These are phyloP conservation scores for Apteryx mantelli DNA, from an alignment of 2,113 vertebrate genomes.

Conservation along the genomic window DNA sequence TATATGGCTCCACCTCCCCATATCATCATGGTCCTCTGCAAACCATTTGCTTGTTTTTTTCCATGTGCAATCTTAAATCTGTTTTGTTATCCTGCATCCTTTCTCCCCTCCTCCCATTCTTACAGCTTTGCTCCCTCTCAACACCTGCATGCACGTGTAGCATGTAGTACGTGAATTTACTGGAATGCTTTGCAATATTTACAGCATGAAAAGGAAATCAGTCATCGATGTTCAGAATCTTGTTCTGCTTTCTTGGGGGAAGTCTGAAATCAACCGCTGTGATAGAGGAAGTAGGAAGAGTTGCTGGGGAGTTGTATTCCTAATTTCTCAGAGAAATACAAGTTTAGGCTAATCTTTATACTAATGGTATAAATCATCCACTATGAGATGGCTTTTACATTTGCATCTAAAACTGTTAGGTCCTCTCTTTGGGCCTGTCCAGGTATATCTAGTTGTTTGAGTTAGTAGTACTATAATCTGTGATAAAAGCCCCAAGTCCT, in stretches of 20 bases:
- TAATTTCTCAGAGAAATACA: background rate
- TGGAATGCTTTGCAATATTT: background rate
- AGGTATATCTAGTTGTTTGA: background rate
- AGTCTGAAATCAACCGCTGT: background rate
- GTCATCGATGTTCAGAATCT: background rate
- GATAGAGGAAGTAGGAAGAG: background rate
- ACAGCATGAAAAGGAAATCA: background rate
- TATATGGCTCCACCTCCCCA: background rate
- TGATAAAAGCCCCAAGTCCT: background rate
- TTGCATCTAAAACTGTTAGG: background rate
- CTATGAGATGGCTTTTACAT: background rate
- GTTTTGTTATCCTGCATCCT: background rate
- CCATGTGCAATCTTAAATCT: background rate
- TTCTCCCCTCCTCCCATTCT: background rate
- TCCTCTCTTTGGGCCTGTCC: background rate
- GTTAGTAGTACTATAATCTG: background rate
- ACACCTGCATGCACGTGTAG: too few species aligned
- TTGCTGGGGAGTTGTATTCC: background rate
- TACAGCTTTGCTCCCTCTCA: background rate
- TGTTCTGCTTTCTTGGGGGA: background rate
- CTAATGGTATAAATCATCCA: background rate
- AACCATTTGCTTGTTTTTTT: background rate
- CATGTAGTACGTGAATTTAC: background rate
- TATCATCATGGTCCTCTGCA: background rate
- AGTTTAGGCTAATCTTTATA: background rate